A percentile compares a stretch with the other conserved stretches of the same genome.
Conservation (phyloP, 2,888 invertebrate species). For the Parthenolecanium corni region DNA sequence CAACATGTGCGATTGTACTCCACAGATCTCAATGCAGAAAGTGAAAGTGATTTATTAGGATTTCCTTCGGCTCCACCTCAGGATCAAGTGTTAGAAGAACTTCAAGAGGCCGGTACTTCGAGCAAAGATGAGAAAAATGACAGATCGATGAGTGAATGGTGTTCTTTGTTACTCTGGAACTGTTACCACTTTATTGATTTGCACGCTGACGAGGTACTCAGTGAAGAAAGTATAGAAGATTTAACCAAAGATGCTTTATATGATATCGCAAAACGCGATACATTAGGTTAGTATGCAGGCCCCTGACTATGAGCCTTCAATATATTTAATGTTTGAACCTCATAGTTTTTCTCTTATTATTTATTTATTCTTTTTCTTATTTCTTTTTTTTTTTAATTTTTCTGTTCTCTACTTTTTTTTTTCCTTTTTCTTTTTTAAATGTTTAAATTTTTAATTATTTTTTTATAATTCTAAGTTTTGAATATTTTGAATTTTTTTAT, state of each 20-base stretch:
- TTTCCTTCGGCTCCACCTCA: constrained; percentile 14
- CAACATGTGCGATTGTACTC: constrained; percentile 39
- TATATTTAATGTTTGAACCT: no score
- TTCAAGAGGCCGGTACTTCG: constrained; percentile 6
- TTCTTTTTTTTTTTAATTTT: not conserved
- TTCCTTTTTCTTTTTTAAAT: no score
- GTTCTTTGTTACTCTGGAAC: constrained; percentile 52
- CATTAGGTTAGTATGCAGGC: constrained; percentile 44
- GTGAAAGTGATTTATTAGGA: not conserved
- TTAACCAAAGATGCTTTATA: constrained; percentile 46
- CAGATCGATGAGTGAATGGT: constrained; percentile 36
- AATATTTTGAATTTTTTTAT: no score
- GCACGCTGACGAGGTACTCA: constrained; percentile 45
- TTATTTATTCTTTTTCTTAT: not conserved
- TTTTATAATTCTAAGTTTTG: no score
- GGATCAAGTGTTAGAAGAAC: constrained; percentile 14
- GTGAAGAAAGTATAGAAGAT: constrained; percentile 48
- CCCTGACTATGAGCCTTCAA: no score
- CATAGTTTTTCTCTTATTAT: no score
- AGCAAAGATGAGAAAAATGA: constrained; percentile 31
- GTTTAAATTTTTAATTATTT: no score
- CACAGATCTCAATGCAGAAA: constrained; percentile 32
- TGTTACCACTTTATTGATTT: constrained; percentile 53
- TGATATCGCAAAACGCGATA: constrained; percentile 54
- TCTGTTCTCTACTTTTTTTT: no score